phyloP scores from a whole-genome alignment of 2,113 vertebrate genomes.

The Capricornis sumatraensis region DNA sequence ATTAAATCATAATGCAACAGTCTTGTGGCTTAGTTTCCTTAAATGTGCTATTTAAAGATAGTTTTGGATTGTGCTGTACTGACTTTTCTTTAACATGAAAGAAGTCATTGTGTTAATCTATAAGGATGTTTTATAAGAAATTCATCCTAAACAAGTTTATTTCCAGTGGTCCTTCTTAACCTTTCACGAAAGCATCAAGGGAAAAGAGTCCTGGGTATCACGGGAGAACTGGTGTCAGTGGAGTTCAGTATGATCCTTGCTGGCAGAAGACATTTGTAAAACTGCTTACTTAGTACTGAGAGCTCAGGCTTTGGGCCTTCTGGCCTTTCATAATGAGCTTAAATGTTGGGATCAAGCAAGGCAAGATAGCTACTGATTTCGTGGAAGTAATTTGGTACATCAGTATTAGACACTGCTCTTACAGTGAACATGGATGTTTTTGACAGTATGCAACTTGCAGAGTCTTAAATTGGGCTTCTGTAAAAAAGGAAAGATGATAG shows the following conservation, averaged over 20 bases:
- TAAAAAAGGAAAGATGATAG: not conserved
- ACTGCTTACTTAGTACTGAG: not conserved
- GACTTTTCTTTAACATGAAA: not conserved
- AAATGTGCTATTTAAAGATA: conserved; percentile 42
- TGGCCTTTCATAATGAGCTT: not conserved
- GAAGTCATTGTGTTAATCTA: not conserved
- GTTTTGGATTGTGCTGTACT: conserved; percentile 17
- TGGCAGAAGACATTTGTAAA: not conserved
- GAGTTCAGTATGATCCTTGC: not conserved
- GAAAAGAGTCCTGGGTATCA: not conserved
- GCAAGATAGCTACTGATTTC: not conserved
- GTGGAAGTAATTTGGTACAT: not conserved
- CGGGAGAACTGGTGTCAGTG: not conserved
- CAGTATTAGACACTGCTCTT: not conserved
- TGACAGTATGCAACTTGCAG: not conserved
- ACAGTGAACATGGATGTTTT: not conserved
- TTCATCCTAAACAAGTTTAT: not conserved
- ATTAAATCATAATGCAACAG: conserved; percentile 70
- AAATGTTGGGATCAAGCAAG: not conserved
- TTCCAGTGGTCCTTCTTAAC: not conserved
- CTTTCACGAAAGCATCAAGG: not conserved
- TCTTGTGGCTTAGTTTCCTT: conserved; percentile 65
- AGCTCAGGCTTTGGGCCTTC: not conserved
- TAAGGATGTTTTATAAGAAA: not conserved
- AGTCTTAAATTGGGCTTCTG: not conserved